These are phyloP conservation scores for Cyclina sinensis DNA, from an alignment of 1,140 invertebrate species.

Conservation along the genomic window DNA sequence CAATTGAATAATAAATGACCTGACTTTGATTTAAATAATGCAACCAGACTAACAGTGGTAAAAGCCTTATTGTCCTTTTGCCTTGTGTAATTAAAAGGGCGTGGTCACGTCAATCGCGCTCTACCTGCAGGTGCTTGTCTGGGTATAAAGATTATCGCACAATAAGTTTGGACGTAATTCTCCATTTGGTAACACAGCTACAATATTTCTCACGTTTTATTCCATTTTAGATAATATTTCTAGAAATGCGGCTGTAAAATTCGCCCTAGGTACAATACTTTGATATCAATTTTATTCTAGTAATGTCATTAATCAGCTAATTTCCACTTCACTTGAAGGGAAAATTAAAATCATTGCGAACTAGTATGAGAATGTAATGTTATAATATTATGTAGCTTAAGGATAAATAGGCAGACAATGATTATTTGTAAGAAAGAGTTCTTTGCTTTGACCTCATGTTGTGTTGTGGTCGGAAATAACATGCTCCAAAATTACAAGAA, in stretches of 20 bases:
- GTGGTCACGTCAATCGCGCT: conserved; percentile 31
- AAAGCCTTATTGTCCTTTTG: conserved; percentile 29
- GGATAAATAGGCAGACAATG: background rate
- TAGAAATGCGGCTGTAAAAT: background rate
- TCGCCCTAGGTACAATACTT: conserved; percentile 12
- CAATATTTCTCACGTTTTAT: conserved; percentile 61
- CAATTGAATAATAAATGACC: conserved; percentile 65
- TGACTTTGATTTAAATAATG: conserved; percentile 28
- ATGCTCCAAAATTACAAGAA: no score
- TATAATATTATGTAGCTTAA: conserved; percentile 12
- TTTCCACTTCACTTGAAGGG: conserved; percentile 50
- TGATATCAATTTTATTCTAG: conserved; percentile 51
- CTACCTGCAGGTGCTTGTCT: conserved; percentile 53
- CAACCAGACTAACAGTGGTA: conserved; percentile 6
- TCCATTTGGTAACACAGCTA: background rate
- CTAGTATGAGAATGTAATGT: conserved; percentile 24
- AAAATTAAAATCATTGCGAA: conserved; percentile 40
- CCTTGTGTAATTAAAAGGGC: conserved; percentile 47
- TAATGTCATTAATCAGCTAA: conserved; percentile 60
- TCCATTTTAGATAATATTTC: conserved; percentile 6
- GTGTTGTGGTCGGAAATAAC: no score
- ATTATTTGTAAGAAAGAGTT: conserved; percentile 7
- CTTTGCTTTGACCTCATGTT: background rate
- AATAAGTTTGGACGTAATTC: conserved; percentile 39
- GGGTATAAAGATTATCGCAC: background rate